Conservation (phyloP, 2,888 invertebrate species). For the Liposcelis brunnea region DNA sequence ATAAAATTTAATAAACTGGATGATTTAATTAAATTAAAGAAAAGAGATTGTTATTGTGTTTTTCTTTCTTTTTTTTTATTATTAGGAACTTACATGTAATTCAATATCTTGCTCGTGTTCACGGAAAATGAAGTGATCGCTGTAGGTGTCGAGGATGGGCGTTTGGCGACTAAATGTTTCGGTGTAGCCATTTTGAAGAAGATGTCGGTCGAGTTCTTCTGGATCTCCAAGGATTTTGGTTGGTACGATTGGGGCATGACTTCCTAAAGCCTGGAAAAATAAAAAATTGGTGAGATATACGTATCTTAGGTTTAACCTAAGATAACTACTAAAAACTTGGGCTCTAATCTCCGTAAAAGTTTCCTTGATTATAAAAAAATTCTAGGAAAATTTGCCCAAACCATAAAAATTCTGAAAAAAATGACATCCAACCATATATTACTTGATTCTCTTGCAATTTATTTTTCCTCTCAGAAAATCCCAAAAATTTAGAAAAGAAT, state of each 20-base stretch:
- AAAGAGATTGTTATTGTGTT: no score
- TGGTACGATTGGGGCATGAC: conserved; percentile 69
- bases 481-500: no score
- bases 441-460: no score
- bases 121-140: conserved; percentile 31
- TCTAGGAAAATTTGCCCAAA: no score
- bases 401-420: no score
- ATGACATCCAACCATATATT: no score
- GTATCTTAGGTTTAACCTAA: no score
- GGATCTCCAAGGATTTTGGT: conserved; percentile 80
- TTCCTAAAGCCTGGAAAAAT: conserved; percentile 29
- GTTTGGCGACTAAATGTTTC: conserved; percentile 44
- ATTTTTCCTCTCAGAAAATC: no score
- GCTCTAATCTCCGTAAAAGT: no score
- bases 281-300: background rate
- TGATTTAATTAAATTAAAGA: background rate
- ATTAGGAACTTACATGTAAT: conserved; percentile 29
- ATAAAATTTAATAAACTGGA: background rate
- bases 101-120: conserved; percentile 31
- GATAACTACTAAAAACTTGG: no score
- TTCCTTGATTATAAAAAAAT: no score
- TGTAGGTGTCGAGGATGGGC: conserved; percentile 20
- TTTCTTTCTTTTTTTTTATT: no score
- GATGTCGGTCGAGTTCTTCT: conserved; percentile 67
- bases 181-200: conserved; percentile 60